Evolutionary conservation across 2,888 invertebrate species (phyloP).

Genomic region (Hydrotaea diabolus): DNA sequence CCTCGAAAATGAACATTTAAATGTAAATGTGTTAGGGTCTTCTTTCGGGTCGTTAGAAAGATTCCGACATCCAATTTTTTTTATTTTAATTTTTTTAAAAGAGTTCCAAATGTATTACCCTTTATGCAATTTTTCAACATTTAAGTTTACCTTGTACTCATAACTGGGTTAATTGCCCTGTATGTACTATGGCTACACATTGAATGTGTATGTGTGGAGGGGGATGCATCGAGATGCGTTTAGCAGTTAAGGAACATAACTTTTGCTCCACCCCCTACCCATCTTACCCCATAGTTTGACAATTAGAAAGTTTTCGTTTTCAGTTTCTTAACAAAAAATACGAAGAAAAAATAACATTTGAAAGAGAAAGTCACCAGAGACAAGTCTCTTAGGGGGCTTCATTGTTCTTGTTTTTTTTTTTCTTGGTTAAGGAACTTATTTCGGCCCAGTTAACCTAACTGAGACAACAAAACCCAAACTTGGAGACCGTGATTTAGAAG

Average conservation of each 20-base stretch:
- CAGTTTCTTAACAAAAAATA: background rate
- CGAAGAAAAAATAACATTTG: background rate
- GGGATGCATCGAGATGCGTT: background rate
- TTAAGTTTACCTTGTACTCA: background rate
- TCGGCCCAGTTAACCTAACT: constrained; percentile 2
- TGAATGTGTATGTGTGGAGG: background rate
- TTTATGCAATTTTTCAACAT: too few species aligned
- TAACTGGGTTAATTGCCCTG: constrained; percentile 3
- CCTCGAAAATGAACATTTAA: too few species aligned
- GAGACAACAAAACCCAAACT: background rate
- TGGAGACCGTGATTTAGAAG: constrained; percentile 3
- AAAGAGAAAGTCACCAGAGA: background rate
- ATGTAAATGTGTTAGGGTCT: too few species aligned
- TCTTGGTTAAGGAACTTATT: background rate
- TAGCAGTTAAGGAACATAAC: constrained; percentile 2
- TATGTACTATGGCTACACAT: background rate
- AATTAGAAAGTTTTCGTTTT: constrained; percentile 13
- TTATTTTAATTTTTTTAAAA: too few species aligned
- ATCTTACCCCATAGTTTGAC: constrained; percentile 3
- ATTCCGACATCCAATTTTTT: too few species aligned
- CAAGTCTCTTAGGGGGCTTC: background rate
- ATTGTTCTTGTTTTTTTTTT: background rate
- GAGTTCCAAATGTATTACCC: too few species aligned
- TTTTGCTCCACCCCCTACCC: background rate
- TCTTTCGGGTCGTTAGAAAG: too few species aligned